phyloP scores from a whole-genome alignment of 2,888 invertebrate genomes.

The Catocala sponsa region DNA sequence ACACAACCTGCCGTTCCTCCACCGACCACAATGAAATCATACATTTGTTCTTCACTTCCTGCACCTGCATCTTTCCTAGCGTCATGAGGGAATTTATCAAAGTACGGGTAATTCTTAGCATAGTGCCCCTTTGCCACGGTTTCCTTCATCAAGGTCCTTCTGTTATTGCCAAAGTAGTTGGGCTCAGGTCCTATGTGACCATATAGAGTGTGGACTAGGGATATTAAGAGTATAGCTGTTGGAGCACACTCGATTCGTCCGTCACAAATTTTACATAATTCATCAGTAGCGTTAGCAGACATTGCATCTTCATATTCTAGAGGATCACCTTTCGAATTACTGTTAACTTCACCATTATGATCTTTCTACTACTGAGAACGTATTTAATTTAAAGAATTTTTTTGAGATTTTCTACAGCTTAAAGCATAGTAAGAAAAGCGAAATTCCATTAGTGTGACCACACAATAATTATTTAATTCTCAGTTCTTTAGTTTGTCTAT shows the following conservation, averaged over 20 bases:
- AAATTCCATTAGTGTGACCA: no score
- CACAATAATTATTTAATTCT: no score
- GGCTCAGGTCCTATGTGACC: conserved; percentile 77
- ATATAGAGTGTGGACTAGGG: conserved; percentile 78
- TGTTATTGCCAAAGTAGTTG: conserved; percentile 71
- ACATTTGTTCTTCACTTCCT: conserved; percentile 35
- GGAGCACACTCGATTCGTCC: conserved; percentile 82
- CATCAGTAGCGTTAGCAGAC: conserved; percentile 76
- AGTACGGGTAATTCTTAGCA: conserved; percentile 43
- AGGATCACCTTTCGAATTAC: conserved; percentile 27
- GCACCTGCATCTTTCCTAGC: conserved; percentile 15
- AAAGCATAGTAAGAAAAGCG: no score
- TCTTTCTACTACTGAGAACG: conserved; percentile 1
- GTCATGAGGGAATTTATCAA: conserved; percentile 39
- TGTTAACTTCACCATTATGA: conserved; percentile 29
- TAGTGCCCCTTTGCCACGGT: conserved; percentile 11
- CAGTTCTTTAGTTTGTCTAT: no score
- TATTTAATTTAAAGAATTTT: no score
- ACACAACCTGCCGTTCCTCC: conserved; percentile 83
- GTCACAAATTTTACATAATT: conserved; percentile 81
- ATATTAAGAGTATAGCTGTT: conserved; percentile 79
- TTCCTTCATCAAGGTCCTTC: conserved; percentile 23
- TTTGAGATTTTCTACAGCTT: no score
- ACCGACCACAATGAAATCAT: conserved; percentile 79
- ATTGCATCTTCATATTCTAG: conserved; percentile 74